Evolutionary conservation across 2,113 vertebrate species (phyloP), one percentile per base, ranked within the genome.

Genomic region (Dermatemys mawii): DNA sequence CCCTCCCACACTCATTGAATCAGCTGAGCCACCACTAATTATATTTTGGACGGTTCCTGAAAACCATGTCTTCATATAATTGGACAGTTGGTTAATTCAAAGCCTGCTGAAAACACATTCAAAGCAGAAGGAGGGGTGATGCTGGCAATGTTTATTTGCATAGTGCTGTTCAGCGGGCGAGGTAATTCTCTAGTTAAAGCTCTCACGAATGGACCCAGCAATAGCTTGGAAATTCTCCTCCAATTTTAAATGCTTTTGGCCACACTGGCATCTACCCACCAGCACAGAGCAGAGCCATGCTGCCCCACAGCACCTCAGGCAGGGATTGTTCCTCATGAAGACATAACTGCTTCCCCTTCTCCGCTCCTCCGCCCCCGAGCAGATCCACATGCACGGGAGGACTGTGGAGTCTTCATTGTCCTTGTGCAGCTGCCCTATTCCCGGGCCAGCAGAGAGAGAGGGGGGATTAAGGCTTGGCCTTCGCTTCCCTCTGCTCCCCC

Each of bases 31-130:
- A 90, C 81, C 88, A 78, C 88, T 84, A 91, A 89, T 86, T 93
- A 46, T 60, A 85, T 70, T 92, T 92, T 95, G 94, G 94, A 95
- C 73, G 85, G 41, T 92, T 97, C 84, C 78, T 84, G 88, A 32
- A 90, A 92, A 81, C 84, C 89, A 48, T 82, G 83, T 90, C 90
- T 95, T 84, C 83, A 81, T 73, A 84, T 96, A 78, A 93, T 70
- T 94, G 94, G 87, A 84, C 24, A 86, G 94, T 50, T 86, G 81
- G 84, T 95, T 92, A 83, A 93, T 95, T 95, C 87, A 83, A 93
- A 93, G 88, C 70, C 94, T 95, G 93, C 93, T 94, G 92, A 91
- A 93, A 95, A 12, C 94, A 90, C 88, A 92, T 60, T 94, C 89
- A 79, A 51, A 79, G 86, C 41, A 0, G 2, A 81, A 88, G 89